phyloP scores from a whole-genome alignment of 2,113 vertebrate species.

The Grammomys surdaster region DNA sequence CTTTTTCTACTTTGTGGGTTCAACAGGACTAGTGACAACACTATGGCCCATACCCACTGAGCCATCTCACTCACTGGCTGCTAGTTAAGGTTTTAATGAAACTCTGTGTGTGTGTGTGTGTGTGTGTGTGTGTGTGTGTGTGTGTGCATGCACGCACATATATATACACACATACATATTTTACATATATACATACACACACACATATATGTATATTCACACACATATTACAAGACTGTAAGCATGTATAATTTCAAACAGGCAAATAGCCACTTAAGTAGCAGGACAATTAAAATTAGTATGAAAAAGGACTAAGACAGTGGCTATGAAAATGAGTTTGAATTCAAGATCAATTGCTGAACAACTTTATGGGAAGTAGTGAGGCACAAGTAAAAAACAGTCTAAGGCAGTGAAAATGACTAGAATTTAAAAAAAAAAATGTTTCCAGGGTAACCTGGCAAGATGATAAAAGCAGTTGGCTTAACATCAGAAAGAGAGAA shows the following conservation, averaged over 20 bases:
- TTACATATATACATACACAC: not conserved
- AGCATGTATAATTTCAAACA: not conserved
- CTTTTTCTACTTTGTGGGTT: not conserved
- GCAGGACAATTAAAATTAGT: not conserved
- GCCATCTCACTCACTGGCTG: not conserved
- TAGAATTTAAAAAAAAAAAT: not conserved
- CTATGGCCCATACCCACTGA: not conserved
- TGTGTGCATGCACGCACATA: not conserved
- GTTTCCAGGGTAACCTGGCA: not conserved
- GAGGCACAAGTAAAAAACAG: not conserved
- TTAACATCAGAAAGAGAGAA: not conserved
- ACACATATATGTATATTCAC: not conserved
- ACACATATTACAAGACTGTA: not conserved
- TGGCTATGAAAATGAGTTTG: conserved; percentile 3
- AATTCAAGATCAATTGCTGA: not conserved
- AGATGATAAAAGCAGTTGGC: not conserved
- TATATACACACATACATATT: too few species aligned
- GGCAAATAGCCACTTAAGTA: not conserved
- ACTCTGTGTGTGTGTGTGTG: too few species aligned
- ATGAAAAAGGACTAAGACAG: conserved; percentile 9
- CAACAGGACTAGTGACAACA: not conserved
- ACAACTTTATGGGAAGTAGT: not conserved
- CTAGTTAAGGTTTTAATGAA: not conserved
- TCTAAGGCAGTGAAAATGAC: not conserved
- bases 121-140: too few species aligned